A percentile compares a stretch with the other conserved stretches of the same genome.
Evolutionary conservation across 1,140 invertebrate species (phyloP).

Genomic region (Anastrepha ludens): DNA sequence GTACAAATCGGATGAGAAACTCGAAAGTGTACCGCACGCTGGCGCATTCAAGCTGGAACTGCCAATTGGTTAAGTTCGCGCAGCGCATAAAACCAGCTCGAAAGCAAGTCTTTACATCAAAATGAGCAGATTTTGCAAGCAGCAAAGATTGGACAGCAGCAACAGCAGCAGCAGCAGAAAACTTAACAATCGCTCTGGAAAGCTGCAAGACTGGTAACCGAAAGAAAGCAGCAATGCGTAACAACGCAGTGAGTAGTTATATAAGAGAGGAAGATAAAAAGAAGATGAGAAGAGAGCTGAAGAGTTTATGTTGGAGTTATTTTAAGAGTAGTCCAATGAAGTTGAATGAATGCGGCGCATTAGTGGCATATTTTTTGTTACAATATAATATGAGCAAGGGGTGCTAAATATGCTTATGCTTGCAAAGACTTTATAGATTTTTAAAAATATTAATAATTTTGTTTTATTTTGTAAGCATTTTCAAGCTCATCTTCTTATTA

Average conservation of each 20-base stretch:
- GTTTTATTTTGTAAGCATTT: too few species aligned
- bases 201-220: background rate
- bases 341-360: too few species aligned
- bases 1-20: slow-evolving; percentile 22
- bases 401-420: too few species aligned
- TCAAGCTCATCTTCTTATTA: too few species aligned
- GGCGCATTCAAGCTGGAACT: slow-evolving; percentile 46
- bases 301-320: too few species aligned
- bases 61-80: background rate
- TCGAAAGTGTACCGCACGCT: slow-evolving; percentile 48
- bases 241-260: too few species aligned
- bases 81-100: slow-evolving; percentile 38
- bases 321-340: too few species aligned
- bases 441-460: too few species aligned
- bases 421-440: too few species aligned
- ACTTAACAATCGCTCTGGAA: background rate
- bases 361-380: too few species aligned
- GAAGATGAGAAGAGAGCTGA: background rate
- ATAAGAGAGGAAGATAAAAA: background rate
- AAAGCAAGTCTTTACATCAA: slow-evolving; percentile 11
- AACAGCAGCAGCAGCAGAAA: background rate
- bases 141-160: background rate
- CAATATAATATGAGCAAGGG: too few species aligned
- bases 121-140: slow-evolving; percentile 37
- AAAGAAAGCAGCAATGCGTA: slow-evolving; percentile 11